Evolutionary conservation across 2,797 vertebrate species (phyloP), one percentile per base, ranked within the genome.

Genomic region (Peromyscus melanophrys): DNA sequence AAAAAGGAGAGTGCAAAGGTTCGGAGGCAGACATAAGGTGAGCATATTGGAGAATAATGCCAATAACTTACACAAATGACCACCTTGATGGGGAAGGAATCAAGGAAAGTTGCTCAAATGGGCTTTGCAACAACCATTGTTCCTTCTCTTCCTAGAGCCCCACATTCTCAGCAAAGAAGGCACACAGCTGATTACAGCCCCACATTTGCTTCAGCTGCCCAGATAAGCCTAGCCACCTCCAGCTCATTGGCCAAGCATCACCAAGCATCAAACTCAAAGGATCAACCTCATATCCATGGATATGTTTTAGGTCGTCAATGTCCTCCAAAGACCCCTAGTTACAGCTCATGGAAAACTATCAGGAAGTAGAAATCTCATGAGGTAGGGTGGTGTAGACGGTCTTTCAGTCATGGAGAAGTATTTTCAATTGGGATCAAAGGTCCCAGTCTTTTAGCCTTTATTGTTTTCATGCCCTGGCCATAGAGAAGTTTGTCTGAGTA

Each of bases 31-130:
- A n/a, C 27, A 75, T 7, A 14, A 76, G 23, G 46, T 57, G 6
- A 80, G 81, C 27, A 5, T 1, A 0, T n/a, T 67, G 25, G 65
- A 37, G 57, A 27, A 6, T 0, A 0, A 21, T 63, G 29, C 52
- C 49, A 14, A 34, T 4, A 21, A 43, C 29, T 73, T 11, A 16
- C 0, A 84, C 29, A 94, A 2, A 80, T 67, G 37, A 59, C 27
- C 63, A 8, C 43, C n/a, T 83, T 75, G 59, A 73, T 12, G 2
- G 16, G 29, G 69, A 4, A 43, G 31, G 4, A 25, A 10, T 40
- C 49, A 19, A 21, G 46, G 3, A 9, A 69, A 25, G 27, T 27
- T 21, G 40, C 31, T 55, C 31, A 52, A 27, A 25, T 1, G 46
- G 29, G 16, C 23, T 52, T n/a, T 77, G 37, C 55, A 73, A 19